phyloP scores from a whole-genome alignment of 2,888 invertebrate genomes.

The Zygothrica quintamaculata region DNA sequence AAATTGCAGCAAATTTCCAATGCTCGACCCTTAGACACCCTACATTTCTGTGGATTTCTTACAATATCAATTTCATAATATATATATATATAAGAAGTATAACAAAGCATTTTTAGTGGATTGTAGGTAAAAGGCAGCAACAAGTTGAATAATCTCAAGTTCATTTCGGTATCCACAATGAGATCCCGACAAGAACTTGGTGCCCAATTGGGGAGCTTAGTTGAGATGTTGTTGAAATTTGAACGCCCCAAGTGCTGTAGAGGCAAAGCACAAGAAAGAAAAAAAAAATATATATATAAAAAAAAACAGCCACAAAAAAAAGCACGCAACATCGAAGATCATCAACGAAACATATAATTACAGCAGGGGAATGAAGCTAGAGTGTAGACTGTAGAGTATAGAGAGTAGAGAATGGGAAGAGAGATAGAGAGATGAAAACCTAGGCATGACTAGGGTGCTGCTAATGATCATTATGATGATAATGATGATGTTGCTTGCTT shows the following conservation, averaged over 20 bases:
- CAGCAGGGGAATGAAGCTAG: slow-evolving; percentile 6
- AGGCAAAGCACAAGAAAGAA: slow-evolving; percentile 10
- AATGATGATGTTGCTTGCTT: background rate
- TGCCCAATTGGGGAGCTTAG: slow-evolving; percentile 36
- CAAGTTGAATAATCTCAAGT: too few species aligned
- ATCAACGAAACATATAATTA: slow-evolving; percentile 48
- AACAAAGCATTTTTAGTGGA: too few species aligned
- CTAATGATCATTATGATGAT: slow-evolving; percentile 6
- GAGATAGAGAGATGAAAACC: too few species aligned
- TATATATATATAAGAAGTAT: too few species aligned
- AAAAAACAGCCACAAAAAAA: too few species aligned
- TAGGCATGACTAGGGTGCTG: background rate
- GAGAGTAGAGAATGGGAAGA: too few species aligned
- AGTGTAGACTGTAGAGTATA: too few species aligned
- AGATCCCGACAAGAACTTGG: background rate
- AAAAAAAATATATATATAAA: slow-evolving; percentile 13
- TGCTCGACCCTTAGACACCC: slow-evolving; percentile 7
- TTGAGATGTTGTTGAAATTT: slow-evolving; percentile 67
- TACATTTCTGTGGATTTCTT: too few species aligned
- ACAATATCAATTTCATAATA: too few species aligned
- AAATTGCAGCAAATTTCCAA: too few species aligned
- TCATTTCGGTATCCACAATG: slow-evolving; percentile 1
- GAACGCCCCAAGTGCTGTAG: slow-evolving; percentile 48
- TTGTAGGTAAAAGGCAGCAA: too few species aligned
- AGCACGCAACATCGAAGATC: slow-evolving; percentile 42